Conservation (phyloP, 2,888 invertebrate species). For the Linyphia triangularis region DNA sequence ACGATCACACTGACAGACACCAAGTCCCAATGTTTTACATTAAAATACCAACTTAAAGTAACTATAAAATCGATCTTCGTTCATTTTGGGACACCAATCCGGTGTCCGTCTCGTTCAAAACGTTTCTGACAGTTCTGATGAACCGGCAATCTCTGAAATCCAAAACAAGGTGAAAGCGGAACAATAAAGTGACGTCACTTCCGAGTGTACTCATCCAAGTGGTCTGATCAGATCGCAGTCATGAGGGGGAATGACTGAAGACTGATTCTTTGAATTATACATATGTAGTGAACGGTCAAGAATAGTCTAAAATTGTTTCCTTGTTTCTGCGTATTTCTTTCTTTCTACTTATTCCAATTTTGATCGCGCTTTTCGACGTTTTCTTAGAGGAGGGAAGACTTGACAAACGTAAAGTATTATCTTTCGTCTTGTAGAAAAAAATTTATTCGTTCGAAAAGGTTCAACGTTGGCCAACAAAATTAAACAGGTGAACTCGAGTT, state of each 20-base stretch:
- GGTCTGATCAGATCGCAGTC: constrained; percentile 1
- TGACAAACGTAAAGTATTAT: too few relatives aligned
- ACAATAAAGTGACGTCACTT: constrained; percentile 43
- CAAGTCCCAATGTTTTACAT: not conserved
- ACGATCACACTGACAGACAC: not conserved
- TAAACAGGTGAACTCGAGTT: too few relatives aligned
- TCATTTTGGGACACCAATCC: not conserved
- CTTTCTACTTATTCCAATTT: too few relatives aligned
- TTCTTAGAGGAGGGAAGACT: too few relatives aligned
- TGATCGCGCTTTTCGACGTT: too few relatives aligned
- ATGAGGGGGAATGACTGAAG: not conserved
- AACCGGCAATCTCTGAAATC: constrained; percentile 36
- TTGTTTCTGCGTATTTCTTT: not conserved
- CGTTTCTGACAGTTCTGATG: not conserved
- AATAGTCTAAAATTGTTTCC: not conserved
- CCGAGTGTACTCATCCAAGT: constrained; percentile 26
- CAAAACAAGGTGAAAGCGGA: constrained; percentile 2
- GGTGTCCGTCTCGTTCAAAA: not conserved
- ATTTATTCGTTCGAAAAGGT: too few relatives aligned
- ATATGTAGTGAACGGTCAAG: constrained; percentile 25
- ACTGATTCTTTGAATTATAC: constrained; percentile 5
- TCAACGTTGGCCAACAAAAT: too few relatives aligned
- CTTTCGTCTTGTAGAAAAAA: too few relatives aligned
- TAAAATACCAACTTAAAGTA: not conserved
- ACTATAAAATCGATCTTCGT: not conserved